Conservation (phyloP, 2,797 vertebrate genomes). For the Bradypus variegatus region DNA sequence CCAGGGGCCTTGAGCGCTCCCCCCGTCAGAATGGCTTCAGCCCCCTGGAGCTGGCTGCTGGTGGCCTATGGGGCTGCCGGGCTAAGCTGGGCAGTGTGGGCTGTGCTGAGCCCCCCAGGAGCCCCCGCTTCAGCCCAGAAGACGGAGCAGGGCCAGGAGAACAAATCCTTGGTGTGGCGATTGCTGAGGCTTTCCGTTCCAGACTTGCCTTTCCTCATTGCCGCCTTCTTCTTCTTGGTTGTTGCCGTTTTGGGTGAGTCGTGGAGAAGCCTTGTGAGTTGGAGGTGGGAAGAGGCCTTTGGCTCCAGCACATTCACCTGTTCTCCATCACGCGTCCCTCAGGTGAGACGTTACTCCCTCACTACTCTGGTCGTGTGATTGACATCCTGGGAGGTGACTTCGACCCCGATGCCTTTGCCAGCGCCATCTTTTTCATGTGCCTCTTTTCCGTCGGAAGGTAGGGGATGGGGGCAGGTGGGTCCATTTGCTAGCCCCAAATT, state of each 20-base stretch:
- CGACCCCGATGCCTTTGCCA: slow-evolving; percentile 65
- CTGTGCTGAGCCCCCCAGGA: not conserved
- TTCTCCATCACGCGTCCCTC: not conserved
- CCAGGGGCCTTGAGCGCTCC: not conserved
- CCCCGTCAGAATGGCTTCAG: slow-evolving; percentile 58
- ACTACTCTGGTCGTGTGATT: slow-evolving; percentile 81
- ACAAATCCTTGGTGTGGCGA: slow-evolving; percentile 66
- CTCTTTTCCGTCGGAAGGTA: slow-evolving; percentile 82
- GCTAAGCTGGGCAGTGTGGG: slow-evolving; percentile 72
- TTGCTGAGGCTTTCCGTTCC: slow-evolving; percentile 74
- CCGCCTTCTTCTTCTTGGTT: slow-evolving; percentile 79
- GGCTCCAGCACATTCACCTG: rapidly evolving
- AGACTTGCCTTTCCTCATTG: slow-evolving; percentile 69
- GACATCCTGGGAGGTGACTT: slow-evolving; percentile 74
- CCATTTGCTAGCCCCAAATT: not conserved
- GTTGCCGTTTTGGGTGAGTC: slow-evolving; percentile 81
- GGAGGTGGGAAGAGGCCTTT: not conserved
- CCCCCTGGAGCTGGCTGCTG: slow-evolving; percentile 56
- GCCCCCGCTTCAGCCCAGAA: rapidly evolving
- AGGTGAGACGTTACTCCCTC: slow-evolving; percentile 83
- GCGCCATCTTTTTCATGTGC: slow-evolving; percentile 73
- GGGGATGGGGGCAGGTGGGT: not conserved
- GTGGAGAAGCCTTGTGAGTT: rapidly evolving
- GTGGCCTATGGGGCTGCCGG: not conserved
- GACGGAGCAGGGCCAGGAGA: slow-evolving; percentile 35